These are phyloP conservation scores for Poecile atricapillus DNA, from an alignment of 2,113 vertebrate genomes.

Conservation along the genomic window DNA sequence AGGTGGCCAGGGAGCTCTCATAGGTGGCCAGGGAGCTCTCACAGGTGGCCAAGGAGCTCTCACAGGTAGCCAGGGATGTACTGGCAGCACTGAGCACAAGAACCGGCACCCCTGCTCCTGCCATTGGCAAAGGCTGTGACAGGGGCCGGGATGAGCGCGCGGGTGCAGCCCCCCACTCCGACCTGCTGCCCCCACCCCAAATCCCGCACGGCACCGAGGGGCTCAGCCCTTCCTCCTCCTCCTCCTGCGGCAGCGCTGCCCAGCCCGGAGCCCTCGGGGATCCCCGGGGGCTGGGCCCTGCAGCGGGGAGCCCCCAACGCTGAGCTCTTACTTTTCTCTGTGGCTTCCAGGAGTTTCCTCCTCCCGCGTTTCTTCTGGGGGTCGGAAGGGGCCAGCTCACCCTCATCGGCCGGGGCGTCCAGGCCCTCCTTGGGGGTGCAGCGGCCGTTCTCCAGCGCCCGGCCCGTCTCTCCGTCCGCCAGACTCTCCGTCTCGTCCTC, in stretches of 20 bases:
- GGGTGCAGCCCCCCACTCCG: neutral
- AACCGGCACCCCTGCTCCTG: rapidly evolving
- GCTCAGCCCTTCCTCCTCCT: neutral
- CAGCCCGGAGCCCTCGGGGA: neutral
- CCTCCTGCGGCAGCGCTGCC: neutral
- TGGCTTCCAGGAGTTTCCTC: slow-evolving; percentile 82
- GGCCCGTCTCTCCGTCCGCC: slow-evolving; percentile 68
- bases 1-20: too few species aligned
- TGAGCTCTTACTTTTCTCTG: slow-evolving; percentile 83
- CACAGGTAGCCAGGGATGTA: neutral
- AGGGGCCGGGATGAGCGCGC: rapidly evolving
- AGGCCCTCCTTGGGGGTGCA: slow-evolving; percentile 76
- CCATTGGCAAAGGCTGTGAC: rapidly evolving
- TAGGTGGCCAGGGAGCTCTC: too few species aligned
- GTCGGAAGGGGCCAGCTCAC: slow-evolving; percentile 71
- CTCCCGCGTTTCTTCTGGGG: slow-evolving; percentile 83
- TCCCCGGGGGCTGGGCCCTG: neutral
- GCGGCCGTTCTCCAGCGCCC: slow-evolving; percentile 85
- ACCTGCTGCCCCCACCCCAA: neutral
- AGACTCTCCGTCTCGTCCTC: slow-evolving; percentile 71
- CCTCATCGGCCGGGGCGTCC: slow-evolving; percentile 77
- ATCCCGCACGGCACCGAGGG: rapidly evolving
- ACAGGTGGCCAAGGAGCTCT: too few species aligned
- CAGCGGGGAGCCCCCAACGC: neutral
- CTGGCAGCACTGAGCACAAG: neutral